phyloP scores from a whole-genome alignment of 2,797 vertebrate genomes.

The Brotogeris chrysoptera region DNA sequence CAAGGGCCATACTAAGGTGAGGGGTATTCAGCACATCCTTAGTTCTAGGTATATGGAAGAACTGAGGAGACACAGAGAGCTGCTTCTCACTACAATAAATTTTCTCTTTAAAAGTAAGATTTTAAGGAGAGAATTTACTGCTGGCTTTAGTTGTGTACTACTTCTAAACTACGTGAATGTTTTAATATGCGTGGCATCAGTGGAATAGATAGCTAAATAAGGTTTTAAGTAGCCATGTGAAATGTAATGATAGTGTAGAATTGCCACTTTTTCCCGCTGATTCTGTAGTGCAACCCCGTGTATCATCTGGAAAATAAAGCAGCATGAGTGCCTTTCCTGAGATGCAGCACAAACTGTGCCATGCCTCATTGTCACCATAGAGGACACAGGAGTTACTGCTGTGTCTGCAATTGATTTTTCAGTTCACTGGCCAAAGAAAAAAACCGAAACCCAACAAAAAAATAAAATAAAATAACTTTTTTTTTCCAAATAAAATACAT shows the following conservation, averaged over 20 bases:
- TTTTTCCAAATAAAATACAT: neutral
- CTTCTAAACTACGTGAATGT: neutral
- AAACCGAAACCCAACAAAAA: neutral
- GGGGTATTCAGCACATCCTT: neutral
- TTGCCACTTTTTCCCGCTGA: neutral
- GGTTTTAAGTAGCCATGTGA: neutral
- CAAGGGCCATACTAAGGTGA: neutral
- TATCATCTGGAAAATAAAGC: conserved; percentile 39
- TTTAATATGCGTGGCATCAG: neutral
- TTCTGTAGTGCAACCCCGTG: neutral
- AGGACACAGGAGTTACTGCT: conserved; percentile 33
- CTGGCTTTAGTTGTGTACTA: neutral
- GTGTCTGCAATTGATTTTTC: conserved; percentile 54
- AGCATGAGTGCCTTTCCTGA: conserved; percentile 5
- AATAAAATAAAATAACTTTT: neutral
- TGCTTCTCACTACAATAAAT: neutral
- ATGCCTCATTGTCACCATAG: neutral
- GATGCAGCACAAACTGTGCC: neutral
- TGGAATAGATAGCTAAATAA: neutral
- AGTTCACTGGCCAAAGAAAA: neutral
- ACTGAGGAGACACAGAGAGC: neutral
- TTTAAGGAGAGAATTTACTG: neutral
- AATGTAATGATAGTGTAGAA: neutral
- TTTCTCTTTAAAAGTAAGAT: neutral
- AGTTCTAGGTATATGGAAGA: neutral